phyloP scores from a whole-genome alignment of 2,797 vertebrate genomes.

The Schizothorax lantsangensis region DNA sequence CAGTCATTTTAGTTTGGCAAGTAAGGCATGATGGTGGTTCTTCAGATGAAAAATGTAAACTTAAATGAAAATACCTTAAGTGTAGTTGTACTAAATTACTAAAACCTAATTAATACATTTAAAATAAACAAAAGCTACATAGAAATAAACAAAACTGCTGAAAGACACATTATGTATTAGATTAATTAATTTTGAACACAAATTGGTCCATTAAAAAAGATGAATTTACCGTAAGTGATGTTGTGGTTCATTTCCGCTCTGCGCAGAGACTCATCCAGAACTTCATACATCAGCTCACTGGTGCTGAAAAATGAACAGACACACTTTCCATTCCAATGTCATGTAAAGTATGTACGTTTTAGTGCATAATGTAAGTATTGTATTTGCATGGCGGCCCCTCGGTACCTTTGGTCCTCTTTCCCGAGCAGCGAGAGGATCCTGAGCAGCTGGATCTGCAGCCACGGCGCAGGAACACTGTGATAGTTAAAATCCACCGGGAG shows the following conservation, averaged over 20 bases:
- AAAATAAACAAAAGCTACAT: neutral
- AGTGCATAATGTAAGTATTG: neutral
- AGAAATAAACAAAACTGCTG: neutral
- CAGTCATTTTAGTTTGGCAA: no score
- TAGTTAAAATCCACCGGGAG: conserved; percentile 96
- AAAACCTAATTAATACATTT: neutral
- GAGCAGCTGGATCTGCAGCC: conserved; percentile 96
- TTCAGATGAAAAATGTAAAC: neutral
- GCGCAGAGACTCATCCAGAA: conserved; percentile 94
- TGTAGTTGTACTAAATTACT: neutral
- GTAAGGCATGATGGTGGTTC: no score
- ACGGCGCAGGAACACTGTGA: conserved; percentile 94
- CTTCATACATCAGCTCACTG: conserved; percentile 95
- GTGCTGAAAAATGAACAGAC: conserved; percentile 71
- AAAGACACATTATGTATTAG: neutral
- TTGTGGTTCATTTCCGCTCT: conserved; percentile 99
- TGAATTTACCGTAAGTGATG: conserved; percentile 91
- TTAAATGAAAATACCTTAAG: neutral
- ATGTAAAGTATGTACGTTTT: neutral
- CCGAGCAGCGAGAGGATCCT: conserved; percentile 91
- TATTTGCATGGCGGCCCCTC: neutral
- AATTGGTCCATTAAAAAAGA: neutral
- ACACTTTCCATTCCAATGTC: neutral
- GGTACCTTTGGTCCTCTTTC: conserved; percentile 89
- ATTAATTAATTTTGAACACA: neutral